Percentiles rank a stretch among this genome's conserved stretches.
phyloP scores from a whole-genome alignment of 2,888 invertebrate genomes.

The Cataglyphis rosenhaueri region DNA sequence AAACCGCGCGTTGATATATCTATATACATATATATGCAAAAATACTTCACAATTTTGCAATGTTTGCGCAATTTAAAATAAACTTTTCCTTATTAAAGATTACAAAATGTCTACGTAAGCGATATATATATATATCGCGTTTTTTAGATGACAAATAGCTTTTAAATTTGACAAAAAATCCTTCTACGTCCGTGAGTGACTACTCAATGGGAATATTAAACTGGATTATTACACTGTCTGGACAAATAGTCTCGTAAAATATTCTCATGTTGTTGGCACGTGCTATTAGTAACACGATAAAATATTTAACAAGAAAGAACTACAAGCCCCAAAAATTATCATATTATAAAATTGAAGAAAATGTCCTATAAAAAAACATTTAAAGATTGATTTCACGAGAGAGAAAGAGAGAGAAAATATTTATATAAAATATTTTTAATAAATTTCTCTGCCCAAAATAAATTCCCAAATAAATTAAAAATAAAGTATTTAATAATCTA shows the following conservation, averaged over 20 bases:
- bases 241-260: constrained; percentile 62
- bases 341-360: not conserved
- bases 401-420: not conserved
- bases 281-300: constrained; percentile 17
- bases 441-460: not conserved
- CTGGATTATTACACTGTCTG: constrained; percentile 66
- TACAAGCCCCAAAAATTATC: not conserved
- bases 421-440: not conserved
- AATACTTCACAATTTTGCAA: not conserved
- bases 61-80: not conserved
- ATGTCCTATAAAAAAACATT: not conserved
- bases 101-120: not conserved
- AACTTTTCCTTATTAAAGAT: not conserved
- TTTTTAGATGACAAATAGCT: constrained; percentile 55
- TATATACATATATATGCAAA: not conserved
- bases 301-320: not conserved
- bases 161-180: constrained; percentile 64
- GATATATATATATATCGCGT: not conserved
- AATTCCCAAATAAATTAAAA: not conserved
- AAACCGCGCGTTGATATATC: not conserved
- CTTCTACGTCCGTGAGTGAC: constrained; percentile 55
- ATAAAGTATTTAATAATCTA: not conserved
- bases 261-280: constrained; percentile 67
- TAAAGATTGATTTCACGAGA: not conserved
- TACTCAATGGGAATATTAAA: constrained; percentile 72